A percentile compares a stretch with the other conserved stretches of the same genome.
These are phyloP conservation scores for Brachionus manjavacas DNA, from an alignment of 1,140 invertebrate species.

Conservation along the genomic window DNA sequence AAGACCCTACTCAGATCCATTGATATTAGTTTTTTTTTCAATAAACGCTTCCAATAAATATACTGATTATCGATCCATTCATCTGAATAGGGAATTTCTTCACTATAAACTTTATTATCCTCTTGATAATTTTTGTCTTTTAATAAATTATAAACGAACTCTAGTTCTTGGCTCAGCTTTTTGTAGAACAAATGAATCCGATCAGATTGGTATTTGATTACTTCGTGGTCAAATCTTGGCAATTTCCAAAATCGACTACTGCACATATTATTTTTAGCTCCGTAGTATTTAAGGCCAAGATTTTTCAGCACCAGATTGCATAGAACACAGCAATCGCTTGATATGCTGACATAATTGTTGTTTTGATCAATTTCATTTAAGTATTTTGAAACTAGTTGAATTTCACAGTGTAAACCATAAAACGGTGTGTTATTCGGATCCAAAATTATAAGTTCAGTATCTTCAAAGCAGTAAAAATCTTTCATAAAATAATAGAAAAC, in stretches of 20 bases:
- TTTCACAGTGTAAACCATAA: background rate
- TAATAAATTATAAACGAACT: background rate
- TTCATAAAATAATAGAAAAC: background rate
- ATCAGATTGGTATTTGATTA: background rate
- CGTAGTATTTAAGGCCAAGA: background rate
- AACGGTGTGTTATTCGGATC: background rate
- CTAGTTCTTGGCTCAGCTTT: background rate
- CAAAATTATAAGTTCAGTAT: background rate
- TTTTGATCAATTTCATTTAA: background rate
- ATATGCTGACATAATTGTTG: background rate
- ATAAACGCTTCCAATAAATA: background rate
- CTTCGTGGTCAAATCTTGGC: background rate
- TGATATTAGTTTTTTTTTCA: background rate
- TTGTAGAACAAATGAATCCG: background rate
- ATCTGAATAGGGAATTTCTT: background rate
- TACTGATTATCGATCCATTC: background rate
- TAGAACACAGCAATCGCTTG: background rate
- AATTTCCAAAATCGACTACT: background rate
- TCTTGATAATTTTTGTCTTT: background rate
- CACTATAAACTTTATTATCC: background rate
- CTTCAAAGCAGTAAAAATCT: background rate
- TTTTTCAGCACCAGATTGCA: background rate
- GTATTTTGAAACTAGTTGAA: background rate
- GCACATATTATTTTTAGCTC: background rate
- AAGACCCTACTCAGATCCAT: background rate